Conservation (phyloP, 1,140 invertebrate species). For the Rhagoletis zephyria region DNA sequence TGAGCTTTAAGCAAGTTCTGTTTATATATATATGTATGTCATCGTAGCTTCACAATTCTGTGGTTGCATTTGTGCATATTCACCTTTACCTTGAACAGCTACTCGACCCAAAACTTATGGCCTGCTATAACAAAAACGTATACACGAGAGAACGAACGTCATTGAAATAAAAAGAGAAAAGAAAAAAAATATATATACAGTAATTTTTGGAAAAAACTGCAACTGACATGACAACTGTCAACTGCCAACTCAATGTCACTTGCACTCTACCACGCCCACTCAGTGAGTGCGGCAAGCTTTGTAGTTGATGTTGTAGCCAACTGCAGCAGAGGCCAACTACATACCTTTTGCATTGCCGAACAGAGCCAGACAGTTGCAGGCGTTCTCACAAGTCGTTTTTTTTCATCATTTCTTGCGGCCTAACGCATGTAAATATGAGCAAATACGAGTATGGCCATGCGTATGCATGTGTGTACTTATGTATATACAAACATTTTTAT, state of each 20-base stretch:
- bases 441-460: not conserved
- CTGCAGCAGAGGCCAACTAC: not conserved
- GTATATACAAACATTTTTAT: not conserved
- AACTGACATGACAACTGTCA: conserved; percentile 33
- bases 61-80: not conserved
- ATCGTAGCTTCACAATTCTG: too few species aligned
- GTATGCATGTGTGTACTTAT: not conserved
- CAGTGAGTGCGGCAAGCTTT: not conserved
- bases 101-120: conserved; percentile 4
- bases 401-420: not conserved
- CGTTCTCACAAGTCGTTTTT: not conserved
- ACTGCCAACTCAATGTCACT: conserved; percentile 37
- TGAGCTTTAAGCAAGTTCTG: too few species aligned
- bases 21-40: too few species aligned
- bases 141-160: not conserved
- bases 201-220: not conserved
- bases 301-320: too few species aligned
- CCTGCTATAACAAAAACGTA: not conserved
- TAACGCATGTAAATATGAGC: not conserved
- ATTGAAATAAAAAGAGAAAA: not conserved
- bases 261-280: conserved; percentile 20
- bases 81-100: conserved; percentile 8
- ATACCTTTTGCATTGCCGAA: not conserved
- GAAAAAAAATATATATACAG: not conserved
- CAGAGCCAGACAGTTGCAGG: not conserved